These are phyloP conservation scores for Cottus gobio DNA, from an alignment of 2,113 vertebrate genomes.

Conservation along the genomic window DNA sequence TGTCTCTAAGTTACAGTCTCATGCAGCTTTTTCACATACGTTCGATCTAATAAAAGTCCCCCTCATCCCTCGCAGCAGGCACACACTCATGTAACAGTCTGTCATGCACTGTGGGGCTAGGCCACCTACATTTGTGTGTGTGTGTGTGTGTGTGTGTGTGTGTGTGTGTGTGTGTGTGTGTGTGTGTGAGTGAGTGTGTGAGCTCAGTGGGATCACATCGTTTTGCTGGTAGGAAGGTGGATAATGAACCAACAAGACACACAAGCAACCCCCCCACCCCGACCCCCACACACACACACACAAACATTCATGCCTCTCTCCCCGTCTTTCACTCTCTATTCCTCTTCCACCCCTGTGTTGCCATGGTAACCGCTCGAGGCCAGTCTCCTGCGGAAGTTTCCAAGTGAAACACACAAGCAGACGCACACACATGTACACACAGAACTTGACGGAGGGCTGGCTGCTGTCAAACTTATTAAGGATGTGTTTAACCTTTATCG, in stretches of 20 bases:
- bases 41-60: constrained; percentile 39
- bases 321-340: constrained; percentile 48
- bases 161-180: constrained; percentile 7
- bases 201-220: constrained; percentile 65
- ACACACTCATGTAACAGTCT: constrained; percentile 42
- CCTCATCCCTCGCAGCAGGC: constrained; percentile 30
- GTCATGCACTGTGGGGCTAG: constrained; percentile 19
- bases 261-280: too few relatives aligned
- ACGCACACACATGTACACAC: constrained; percentile 23
- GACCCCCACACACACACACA: constrained; percentile 24
- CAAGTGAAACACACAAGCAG: constrained; percentile 45
- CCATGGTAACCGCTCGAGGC: constrained; percentile 76
- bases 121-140: constrained; percentile 31
- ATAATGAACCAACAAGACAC: constrained; percentile 73
- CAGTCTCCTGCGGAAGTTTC: constrained; percentile 74
- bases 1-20: constrained; percentile 34
- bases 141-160: neutral
- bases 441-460: constrained; percentile 55
- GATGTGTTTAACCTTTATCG: constrained; percentile 67
- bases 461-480: constrained; percentile 69
- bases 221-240: constrained; percentile 68
- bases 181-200: constrained; percentile 11
- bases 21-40: constrained; percentile 45
- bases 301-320: constrained; percentile 36
- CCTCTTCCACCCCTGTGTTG: constrained; percentile 65